Base-by-base conservation (phyloP, 1,140 invertebrate species). In the Drepana arcuata region DNA sequence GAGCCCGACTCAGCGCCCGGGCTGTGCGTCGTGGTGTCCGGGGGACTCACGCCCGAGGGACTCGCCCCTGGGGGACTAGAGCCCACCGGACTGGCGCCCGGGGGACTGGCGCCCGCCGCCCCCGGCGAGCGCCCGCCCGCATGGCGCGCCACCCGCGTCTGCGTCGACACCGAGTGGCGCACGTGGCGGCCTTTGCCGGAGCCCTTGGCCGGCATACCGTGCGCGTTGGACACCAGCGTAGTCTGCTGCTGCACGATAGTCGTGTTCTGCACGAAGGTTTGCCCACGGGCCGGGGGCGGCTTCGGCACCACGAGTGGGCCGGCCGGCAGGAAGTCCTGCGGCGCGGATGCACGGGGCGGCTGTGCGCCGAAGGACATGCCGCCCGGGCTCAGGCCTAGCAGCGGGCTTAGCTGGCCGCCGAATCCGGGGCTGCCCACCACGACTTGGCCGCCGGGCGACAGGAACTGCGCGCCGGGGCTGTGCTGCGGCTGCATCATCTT, bases 1-100 rank as follows among this genome's bases (percentile, higher is more conserved):
- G 69, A 74, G 14, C 68, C 37, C 39, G 77, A 50, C 34, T 83
- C 80, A 38, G 77, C 51, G 35, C 83, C 80, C 7, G 92, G 92
- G 77, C 92, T 93, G 47, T 91, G 89, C 0, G 92, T 94, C 0
- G 92, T 94, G 0, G 92, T 94, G 56, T 93, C 92, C 0, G 92
- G 92, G 2, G 92, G 91, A 52, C 84, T 86, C 36, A 84, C 75
- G 7, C 83, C 77, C 13, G 79, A 68, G 49, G 57, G 84, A 60
- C 85, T 85, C 68, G 79, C 86, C 49, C 80, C 86, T 65, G 83
- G 88, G 50, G n/a, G n/a, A n/a, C n/a, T n/a, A n/a, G n/a, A n/a
- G 36, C 81, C 75, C 31, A 83, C 47, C 7, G 91, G 91, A 77
- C 91, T 93, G 45, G 92, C 2, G 92, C n/a, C n/a, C n/a, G n/a